These are phyloP conservation scores for Drosophila miranda DNA, from an alignment of 1,140 invertebrate species.

Conservation along the genomic window DNA sequence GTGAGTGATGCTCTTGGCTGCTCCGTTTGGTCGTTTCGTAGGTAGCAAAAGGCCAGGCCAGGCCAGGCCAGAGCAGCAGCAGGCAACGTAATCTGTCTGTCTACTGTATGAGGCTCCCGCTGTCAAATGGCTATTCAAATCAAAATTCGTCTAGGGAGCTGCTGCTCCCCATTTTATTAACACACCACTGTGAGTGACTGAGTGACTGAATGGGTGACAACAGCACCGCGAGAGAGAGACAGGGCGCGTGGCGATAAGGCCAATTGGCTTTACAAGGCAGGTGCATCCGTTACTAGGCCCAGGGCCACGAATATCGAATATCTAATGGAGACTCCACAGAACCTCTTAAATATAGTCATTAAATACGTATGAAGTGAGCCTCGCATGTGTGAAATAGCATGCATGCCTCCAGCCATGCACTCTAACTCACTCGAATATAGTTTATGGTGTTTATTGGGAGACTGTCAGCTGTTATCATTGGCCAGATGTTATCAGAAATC, in stretches of 20 bases:
- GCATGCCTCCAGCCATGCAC: not conserved
- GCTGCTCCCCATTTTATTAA: too few relatives aligned
- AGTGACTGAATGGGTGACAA: constrained; percentile 40
- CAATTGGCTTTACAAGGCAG: constrained; percentile 41
- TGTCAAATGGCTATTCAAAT: constrained; percentile 66
- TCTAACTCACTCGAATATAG: not conserved
- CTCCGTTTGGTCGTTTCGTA: constrained; percentile 44
- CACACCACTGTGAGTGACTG: constrained; percentile 32
- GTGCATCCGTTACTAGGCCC: constrained; percentile 50
- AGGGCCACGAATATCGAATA: constrained; percentile 26
- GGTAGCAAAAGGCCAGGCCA: constrained; percentile 60
- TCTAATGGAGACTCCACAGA: constrained; percentile 14
- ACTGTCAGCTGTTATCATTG: constrained; percentile 47
- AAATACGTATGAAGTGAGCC: too few relatives aligned
- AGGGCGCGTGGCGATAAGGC: constrained; percentile 61
- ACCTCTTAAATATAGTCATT: too few relatives aligned
- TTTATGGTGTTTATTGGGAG: not conserved
- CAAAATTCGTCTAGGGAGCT: constrained; percentile 55
- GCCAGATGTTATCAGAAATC: constrained; percentile 17
- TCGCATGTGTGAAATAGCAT: too few relatives aligned
- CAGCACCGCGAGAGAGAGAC: constrained; percentile 24
- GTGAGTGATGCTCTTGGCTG: constrained; percentile 59
- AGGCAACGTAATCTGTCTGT: constrained; percentile 50
- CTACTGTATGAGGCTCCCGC: constrained; percentile 31
- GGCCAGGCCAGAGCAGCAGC: constrained; percentile 22